Base-by-base conservation (phyloP, 2,888 invertebrate species). In the Chaetoderma sp. region DNA sequence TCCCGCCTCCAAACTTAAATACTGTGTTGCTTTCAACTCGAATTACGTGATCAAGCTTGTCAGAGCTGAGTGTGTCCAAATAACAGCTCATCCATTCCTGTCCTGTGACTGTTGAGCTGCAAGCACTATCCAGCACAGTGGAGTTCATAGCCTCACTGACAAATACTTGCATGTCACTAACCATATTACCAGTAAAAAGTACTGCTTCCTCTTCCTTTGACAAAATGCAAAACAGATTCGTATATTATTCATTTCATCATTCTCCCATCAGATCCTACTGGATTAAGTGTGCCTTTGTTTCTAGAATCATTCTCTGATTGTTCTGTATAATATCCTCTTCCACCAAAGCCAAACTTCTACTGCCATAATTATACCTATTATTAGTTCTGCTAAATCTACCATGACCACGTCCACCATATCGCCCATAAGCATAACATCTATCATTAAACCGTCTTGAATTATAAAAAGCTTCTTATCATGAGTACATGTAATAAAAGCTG, bases 171-270 rank as follows among this genome's bases (percentile, higher is more conserved):
- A 57, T 57, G 16, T 57, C 44, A 25, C 25, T n/a, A 16, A 28
- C 13, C n/a, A 8, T 18, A 25, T 25, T 50, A 25, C 50, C 50
- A 10, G 50, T 50, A 50, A 50, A 50, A 6, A 50, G 50, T 27
- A 50, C 6, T 6, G 50, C 50, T 25, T 50, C 25, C 28, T 50
- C 50, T 6, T 6, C 27, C 28, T 25, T 25, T 60, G 10, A 64
- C 56, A 5, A 63, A 30, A 63, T 69, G 67, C 49, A 65, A 33
- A 28, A 69, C 32, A 32, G 67, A 69, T 32, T 66, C 63, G 58
- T 64, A 70, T 25, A 32, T 10, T 16, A 28, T 58, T 16, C 58
- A 58, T 13, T 23, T 42, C 25, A 45, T 23, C 21, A 28, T 10
- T 16, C 28, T 25, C 28, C 58, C 45, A 44, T 44, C 44, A 45